Conservation (phyloP, 2,113 vertebrate genomes). For the Ursus arctos region DNA sequence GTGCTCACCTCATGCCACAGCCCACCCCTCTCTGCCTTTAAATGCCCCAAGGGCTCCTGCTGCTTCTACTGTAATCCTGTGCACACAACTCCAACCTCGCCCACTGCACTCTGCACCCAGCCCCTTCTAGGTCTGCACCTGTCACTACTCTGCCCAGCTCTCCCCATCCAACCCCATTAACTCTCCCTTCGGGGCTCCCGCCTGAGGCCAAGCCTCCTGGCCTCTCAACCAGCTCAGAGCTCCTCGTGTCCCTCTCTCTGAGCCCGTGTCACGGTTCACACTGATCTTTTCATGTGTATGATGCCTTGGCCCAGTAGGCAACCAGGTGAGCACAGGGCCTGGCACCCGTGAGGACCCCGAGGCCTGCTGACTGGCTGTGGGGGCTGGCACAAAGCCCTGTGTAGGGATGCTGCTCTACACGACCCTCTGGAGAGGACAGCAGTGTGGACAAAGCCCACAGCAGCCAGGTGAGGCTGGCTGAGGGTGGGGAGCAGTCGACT, state of each 20-base stretch:
- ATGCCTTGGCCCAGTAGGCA: neutral
- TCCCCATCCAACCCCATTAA: neutral
- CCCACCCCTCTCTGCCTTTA: neutral
- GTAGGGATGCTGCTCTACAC: neutral
- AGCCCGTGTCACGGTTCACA: neutral
- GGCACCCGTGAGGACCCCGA: neutral
- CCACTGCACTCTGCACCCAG: neutral
- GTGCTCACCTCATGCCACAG: neutral
- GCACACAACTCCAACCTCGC: neutral
- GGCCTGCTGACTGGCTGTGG: neutral
- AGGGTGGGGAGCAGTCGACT: neutral
- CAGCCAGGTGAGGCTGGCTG: neutral
- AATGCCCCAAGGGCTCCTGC: neutral
- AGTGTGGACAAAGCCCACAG: neutral
- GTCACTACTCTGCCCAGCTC: neutral
- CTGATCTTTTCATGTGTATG: neutral
- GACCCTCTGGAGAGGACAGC: neutral
- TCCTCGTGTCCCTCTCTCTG: neutral
- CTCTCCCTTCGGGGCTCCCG: neutral
- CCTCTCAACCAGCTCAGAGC: neutral
- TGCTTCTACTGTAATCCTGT: neutral
- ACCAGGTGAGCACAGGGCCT: neutral
- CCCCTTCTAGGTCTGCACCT: neutral
- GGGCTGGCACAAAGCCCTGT: neutral
- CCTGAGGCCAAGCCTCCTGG: neutral